phyloP scores from a whole-genome alignment of 2,888 invertebrate species.

The Lithophane ornitopus region DNA sequence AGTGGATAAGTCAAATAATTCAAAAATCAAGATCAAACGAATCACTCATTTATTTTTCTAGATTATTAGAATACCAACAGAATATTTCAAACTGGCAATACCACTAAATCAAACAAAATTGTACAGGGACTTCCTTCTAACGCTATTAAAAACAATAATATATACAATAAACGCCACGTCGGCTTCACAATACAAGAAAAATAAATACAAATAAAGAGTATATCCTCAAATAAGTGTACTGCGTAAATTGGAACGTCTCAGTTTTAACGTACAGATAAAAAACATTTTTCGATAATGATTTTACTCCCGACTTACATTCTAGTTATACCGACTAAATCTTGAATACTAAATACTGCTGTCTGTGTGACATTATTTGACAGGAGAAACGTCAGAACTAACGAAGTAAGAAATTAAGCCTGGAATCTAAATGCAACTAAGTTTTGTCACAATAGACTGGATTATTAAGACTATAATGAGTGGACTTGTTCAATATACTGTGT shows the following conservation, averaged over 20 bases:
- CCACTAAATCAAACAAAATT: slow-evolving; percentile 59
- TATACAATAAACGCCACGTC: slow-evolving; percentile 70
- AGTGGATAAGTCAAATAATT: not conserved
- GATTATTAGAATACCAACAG: no score
- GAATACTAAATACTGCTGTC: slow-evolving; percentile 72
- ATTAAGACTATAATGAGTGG: no score
- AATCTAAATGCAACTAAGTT: slow-evolving; percentile 22
- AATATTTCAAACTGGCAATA: slow-evolving; percentile 47
- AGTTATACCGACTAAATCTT: slow-evolving; percentile 74
- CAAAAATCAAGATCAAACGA: slow-evolving; percentile 5
- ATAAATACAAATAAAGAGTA: slow-evolving; percentile 73
- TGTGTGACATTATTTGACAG: slow-evolving; percentile 58
- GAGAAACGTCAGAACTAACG: not conserved
- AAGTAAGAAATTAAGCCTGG: not conserved
- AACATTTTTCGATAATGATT: slow-evolving; percentile 62
- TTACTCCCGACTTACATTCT: slow-evolving; percentile 76
- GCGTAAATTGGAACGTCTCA: slow-evolving; percentile 69
- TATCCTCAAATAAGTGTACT: slow-evolving; percentile 72
- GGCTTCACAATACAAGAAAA: slow-evolving; percentile 66
- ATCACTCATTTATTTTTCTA: not conserved
- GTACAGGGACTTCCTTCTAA: slow-evolving; percentile 61
- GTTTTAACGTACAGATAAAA: slow-evolving; percentile 56
- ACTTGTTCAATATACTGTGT: no score
- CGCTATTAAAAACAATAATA: slow-evolving; percentile 67
- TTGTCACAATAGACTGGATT: not conserved